Base-by-base conservation (phyloP, 1,140 invertebrate genomes). In the Drosophila leontia region DNA sequence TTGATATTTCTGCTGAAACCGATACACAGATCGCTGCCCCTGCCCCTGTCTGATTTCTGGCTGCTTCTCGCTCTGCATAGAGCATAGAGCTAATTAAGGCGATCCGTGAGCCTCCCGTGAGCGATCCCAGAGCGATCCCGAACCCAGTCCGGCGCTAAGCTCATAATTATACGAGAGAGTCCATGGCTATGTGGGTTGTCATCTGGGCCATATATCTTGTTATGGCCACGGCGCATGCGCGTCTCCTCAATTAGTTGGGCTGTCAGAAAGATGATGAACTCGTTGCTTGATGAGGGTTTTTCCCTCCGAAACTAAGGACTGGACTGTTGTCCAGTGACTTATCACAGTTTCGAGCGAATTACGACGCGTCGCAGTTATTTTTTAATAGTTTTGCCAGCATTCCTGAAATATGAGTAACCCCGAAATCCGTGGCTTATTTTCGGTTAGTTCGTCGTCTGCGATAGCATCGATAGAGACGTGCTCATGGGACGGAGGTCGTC, bases 241-340 rank as follows among this genome's bases (percentile, higher is more conserved):
- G 82, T 91, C 91, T 91, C 77, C 80, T 87, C 88, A 91, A 91
- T 91, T 92, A 92, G 91, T 85, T 91, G 86, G 87, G 91, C 91
- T 92, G 91, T 92, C 91, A 92, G 74, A 91, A 92, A 92, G 91
- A 92, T 91, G 91, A 91, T 92, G 91, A 91, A 91, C 91, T 91
- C 83, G 86, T 84, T 88, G 81, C 83, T 91, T 92, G 91, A 92
- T 91, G 90, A 92, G 91, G 91, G 91, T 92, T 80, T 83, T 76
- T 67, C 55, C 44, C 50, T 48, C 19, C 58, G 42, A 56, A 39
- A 32, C 45, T n/a, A 50, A 77, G 74, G 74, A 61, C 69, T 53
- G 58, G 45, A 44, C 76, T 60, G 58, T 65, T 84, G 78, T 80
- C 81, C 82, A 82, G 72, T 80, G 85, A 90, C 85, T 90, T 90